Evolutionary conservation across 2,888 invertebrate species (phyloP), one percentile per base, ranked within the genome.

Genomic region (Saturnia japonica): DNA sequence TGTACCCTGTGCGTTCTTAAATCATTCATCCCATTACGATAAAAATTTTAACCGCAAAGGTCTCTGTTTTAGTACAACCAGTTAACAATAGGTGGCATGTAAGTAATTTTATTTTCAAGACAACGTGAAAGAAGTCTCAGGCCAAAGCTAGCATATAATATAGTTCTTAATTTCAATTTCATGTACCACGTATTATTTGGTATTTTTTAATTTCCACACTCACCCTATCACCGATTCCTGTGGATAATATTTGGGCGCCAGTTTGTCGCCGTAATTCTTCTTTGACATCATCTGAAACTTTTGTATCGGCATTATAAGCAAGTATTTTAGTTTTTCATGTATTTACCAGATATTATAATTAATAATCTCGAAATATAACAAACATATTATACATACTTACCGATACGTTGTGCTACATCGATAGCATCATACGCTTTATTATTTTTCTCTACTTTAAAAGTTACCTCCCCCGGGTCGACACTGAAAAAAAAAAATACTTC

Each of bases 181-280:
- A 47, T 19, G 16, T 47, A 8, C 4, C 47, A n/a, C 19, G 11
- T 54, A n/a, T 54, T 22, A 54, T 22, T 54, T 1, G 22, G 22
- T 54, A 47, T 6, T 19, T 16, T 19, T n/a, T n/a, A n/a, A n/a
- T n/a, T n/a, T n/a, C n/a, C n/a, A n/a, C n/a, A 72, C 90, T 95
- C 92, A 97, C 97, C 94, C 96, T 96, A 82, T 97, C 96, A 42
- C 98, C 98, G 71, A 98, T 96, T 51, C 97, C 97, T 34, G 96
- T 96, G 45, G 95, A 94, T 40, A 95, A 85, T 66, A 97, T 95
- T 77, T 96, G 95, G 11, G 96, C 95, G 45, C 97, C 97, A 40
- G 96, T 95, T 71, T 95, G 93, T 12, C 95, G 92, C 69, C 95
- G 95, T 43, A 98, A 90, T 78, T 96, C 94, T 68, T 95, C 95